phyloP scores from a whole-genome alignment of 2,113 vertebrate species.

The Phasianus colchicus region DNA sequence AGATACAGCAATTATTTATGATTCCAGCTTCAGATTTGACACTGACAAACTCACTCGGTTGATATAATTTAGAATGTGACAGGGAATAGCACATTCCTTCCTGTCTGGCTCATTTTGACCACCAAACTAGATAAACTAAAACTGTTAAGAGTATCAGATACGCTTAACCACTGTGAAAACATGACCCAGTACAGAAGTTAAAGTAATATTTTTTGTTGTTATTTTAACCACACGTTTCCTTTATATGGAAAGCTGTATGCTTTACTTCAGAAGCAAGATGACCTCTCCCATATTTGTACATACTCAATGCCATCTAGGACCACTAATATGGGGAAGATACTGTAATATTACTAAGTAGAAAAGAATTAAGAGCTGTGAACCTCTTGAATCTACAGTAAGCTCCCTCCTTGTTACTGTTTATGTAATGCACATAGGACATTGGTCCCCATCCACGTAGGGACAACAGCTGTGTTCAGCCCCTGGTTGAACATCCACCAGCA shows the following conservation, averaged over 20 bases:
- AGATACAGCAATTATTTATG: not conserved
- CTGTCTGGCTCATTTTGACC: slow-evolving; percentile 32
- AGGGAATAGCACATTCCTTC: not conserved
- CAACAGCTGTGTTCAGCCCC: accelerated
- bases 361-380: not conserved
- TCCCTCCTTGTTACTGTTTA: not conserved
- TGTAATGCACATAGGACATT: not conserved
- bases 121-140: slow-evolving; percentile 1
- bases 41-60: not conserved
- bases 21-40: not conserved
- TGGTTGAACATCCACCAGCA: accelerated
- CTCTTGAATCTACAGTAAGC: not conserved
- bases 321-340: too few species aligned
- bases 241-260: not conserved
- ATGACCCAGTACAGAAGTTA: not conserved
- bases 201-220: not conserved
- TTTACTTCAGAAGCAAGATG: not conserved
- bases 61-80: not conserved
- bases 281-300: not conserved
- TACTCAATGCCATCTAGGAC: not conserved
- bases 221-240: accelerated
- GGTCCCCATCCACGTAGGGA: not conserved
- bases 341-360: accelerated
- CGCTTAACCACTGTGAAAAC: not conserved
- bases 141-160: not conserved